Percentiles rank a stretch among this genome's conserved stretches.
These are phyloP conservation scores for Prunella himalayana DNA, from an alignment of 2,113 vertebrate species.

Conservation along the genomic window DNA sequence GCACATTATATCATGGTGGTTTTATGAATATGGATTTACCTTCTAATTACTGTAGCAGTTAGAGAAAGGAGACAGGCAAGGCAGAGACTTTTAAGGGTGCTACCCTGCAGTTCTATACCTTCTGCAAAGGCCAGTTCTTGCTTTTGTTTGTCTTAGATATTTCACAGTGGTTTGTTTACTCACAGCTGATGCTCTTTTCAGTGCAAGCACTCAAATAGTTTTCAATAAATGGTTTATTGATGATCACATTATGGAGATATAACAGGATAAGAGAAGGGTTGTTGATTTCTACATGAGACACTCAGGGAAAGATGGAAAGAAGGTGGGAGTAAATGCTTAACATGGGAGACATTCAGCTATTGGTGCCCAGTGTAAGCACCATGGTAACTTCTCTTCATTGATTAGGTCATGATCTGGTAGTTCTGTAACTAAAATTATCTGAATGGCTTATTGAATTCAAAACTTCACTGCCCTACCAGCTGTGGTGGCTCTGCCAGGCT, in stretches of 20 bases:
- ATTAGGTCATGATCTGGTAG: background rate
- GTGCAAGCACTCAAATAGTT: background rate
- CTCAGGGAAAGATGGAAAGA: background rate
- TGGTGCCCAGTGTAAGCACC: background rate
- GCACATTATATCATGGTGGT: background rate
- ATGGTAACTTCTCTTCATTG: background rate
- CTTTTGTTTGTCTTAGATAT: background rate
- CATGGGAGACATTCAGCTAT: background rate
- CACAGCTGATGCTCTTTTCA: background rate
- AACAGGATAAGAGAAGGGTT: background rate
- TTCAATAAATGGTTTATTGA: background rate
- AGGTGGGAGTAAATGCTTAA: background rate
- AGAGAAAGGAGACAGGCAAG: background rate
- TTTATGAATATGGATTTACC: slow-evolving; percentile 51
- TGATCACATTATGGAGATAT: background rate
- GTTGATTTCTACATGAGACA: background rate
- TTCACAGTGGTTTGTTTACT: background rate
- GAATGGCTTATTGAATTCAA: background rate
- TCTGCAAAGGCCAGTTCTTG: background rate
- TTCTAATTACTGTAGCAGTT: slow-evolving; percentile 10
- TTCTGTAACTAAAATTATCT: background rate
- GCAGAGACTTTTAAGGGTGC: slow-evolving; percentile 3
- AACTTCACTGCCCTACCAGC: background rate
- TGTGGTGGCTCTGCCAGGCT: background rate
- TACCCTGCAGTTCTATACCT: background rate